Evolutionary conservation across 2,888 invertebrate genomes (phyloP).

Genomic region (Sphinx pinastri): DNA sequence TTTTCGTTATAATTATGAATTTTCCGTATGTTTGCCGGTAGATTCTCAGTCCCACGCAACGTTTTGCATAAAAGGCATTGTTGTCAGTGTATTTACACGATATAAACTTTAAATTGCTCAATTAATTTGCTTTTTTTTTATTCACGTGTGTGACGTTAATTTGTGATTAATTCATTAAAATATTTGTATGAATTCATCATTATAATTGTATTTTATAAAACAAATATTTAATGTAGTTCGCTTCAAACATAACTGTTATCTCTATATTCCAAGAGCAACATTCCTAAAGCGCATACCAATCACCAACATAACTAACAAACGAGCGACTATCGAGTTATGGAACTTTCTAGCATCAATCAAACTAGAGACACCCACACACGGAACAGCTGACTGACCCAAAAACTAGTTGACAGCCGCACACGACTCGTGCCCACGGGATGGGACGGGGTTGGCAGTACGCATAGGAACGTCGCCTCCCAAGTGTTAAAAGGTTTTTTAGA

Average conservation of each 20-base stretch:
- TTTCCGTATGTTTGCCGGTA: conserved; percentile 8
- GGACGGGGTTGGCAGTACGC: conserved; percentile 32
- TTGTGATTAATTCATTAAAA: conserved; percentile 6
- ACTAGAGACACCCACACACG: conserved; percentile 28
- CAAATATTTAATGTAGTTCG: too few relatives aligned
- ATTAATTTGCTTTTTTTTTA: conserved; percentile 9
- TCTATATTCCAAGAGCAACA: not conserved
- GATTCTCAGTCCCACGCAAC: conserved; percentile 64
- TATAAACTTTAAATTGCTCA: conserved; percentile 23
- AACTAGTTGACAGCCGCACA: conserved; percentile 33
- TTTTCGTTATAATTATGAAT: too few relatives aligned
- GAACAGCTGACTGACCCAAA: conserved; percentile 62
- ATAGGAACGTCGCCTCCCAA: not conserved
- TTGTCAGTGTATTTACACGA: conserved; percentile 48
- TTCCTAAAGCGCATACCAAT: not conserved
- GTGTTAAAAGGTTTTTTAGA: not conserved
- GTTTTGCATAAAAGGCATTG: conserved; percentile 63
- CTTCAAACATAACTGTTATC: not conserved
- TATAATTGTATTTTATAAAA: too few relatives aligned
- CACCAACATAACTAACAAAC: not conserved
- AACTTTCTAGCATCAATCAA: conserved; percentile 46
- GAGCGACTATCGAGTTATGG: conserved; percentile 37
- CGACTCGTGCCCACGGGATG: conserved; percentile 5
- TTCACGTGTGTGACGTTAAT: not conserved
- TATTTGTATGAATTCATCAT: conserved; percentile 1